phyloP scores from a whole-genome alignment of 2,888 invertebrate genomes.

The Drosophila ezoana region DNA sequence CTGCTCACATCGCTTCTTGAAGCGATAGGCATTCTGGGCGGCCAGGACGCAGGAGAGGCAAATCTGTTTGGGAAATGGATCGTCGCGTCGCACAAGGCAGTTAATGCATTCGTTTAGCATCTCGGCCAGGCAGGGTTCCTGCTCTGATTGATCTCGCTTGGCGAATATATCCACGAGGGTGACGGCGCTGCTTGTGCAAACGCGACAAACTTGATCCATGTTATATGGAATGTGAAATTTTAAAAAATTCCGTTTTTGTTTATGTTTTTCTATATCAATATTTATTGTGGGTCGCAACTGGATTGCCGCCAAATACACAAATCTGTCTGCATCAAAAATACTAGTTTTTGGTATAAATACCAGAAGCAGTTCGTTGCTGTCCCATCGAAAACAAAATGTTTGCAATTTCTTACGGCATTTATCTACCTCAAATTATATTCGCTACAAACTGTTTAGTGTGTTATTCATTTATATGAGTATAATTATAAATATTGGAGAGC shows the following conservation, averaged over 20 bases:
- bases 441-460: not conserved
- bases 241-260: constrained; percentile 16
- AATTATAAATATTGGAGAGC: not conserved
- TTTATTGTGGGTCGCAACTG: not conserved
- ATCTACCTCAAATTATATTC: not conserved
- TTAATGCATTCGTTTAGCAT: constrained; percentile 66
- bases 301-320: constrained; percentile 2
- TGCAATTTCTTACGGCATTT: too few relatives aligned
- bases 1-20: constrained; percentile 74
- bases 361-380: too few relatives aligned
- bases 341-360: not conserved
- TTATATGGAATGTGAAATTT: not conserved
- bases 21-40: constrained; percentile 66
- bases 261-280: constrained; percentile 15
- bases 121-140: constrained; percentile 46
- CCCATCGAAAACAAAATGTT: not conserved
- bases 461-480: not conserved
- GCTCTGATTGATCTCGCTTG: constrained; percentile 13
- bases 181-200: constrained; percentile 52
- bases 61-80: constrained; percentile 73
- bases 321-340: constrained; percentile 11
- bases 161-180: constrained; percentile 56
- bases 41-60: constrained; percentile 71
- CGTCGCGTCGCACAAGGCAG: constrained; percentile 41
- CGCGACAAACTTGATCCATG: constrained; percentile 61